phyloP scores from a whole-genome alignment of 2,888 invertebrate genomes.

The Cecidostiba fungosa region DNA sequence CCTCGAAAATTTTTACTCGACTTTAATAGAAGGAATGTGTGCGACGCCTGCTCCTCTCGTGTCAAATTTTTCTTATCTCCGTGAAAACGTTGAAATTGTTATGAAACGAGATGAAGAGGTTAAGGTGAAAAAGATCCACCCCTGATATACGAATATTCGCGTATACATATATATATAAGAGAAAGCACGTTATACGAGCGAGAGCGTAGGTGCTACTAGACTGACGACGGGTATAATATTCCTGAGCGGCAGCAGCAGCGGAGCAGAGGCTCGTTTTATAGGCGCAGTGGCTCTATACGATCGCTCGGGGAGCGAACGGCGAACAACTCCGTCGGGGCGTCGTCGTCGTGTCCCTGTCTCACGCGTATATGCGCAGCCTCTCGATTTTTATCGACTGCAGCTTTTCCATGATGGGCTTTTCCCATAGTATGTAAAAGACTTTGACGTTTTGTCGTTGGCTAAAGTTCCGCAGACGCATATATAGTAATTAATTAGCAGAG shows the following conservation, averaged over 20 bases:
- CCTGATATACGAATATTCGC: background rate
- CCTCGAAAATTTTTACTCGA: background rate
- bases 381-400: background rate
- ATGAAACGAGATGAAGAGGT: slow-evolving; percentile 31
- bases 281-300: slow-evolving; percentile 68
- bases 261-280: slow-evolving; percentile 68
- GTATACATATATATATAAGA: background rate
- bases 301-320: slow-evolving; percentile 58
- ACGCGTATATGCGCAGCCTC: background rate
- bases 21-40: background rate
- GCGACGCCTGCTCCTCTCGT: background rate
- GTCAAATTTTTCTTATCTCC: slow-evolving; percentile 31
- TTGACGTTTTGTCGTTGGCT: background rate
- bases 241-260: slow-evolving; percentile 61
- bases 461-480: background rate
- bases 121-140: slow-evolving; percentile 17
- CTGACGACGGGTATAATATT: slow-evolving; percentile 69
- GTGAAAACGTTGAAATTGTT: slow-evolving; percentile 34
- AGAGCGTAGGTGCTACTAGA: slow-evolving; percentile 59
- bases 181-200: slow-evolving; percentile 12
- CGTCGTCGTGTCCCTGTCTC: background rate
- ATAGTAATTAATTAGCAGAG: background rate
- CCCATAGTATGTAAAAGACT: background rate
- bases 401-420: background rate
- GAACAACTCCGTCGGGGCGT: slow-evolving; percentile 35